Conservation (phyloP, 2,888 invertebrate genomes). For the Drosophila leonis region DNA sequence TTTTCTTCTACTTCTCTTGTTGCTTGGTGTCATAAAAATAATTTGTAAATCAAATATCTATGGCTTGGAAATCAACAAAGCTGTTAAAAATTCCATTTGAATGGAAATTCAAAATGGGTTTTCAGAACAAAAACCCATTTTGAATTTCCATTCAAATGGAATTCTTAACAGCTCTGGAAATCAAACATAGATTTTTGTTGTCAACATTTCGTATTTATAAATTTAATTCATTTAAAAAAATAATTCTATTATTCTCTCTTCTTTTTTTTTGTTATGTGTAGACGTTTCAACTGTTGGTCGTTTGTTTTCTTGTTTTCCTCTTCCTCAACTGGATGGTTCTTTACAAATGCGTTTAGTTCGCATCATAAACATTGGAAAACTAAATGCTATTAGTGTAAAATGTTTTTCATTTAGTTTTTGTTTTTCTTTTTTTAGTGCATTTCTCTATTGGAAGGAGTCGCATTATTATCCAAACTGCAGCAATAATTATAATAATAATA, state of each 20-base stretch:
- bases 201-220: conserved; percentile 18
- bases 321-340: conserved; percentile 64
- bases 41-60: conserved; percentile 37
- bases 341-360: conserved; percentile 43
- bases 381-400: conserved; percentile 45
- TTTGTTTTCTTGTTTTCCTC: conserved; percentile 28
- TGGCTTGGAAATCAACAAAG: conserved; percentile 54
- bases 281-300: conserved; percentile 71
- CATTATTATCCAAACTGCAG: conserved; percentile 40
- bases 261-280: conserved; percentile 41
- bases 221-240: conserved; percentile 49
- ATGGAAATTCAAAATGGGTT: too few species aligned
- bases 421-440: conserved; percentile 39
- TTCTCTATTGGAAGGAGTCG: conserved; percentile 70
- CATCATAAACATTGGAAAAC: conserved; percentile 49
- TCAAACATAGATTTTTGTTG: conserved; percentile 19
- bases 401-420: conserved; percentile 5
- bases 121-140: too few species aligned
- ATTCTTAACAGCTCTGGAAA: too few species aligned
- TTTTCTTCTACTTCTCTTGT: conserved; percentile 20
- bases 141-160: too few species aligned
- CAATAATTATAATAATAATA: conserved; percentile 13
- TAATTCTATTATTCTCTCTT: conserved; percentile 42
- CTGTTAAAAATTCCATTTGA: too few species aligned
- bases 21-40: conserved; percentile 24